Evolutionary conservation across 2,113 vertebrate species (phyloP), one percentile per base, ranked within the genome.

Genomic region (Tapirus terrestris): DNA sequence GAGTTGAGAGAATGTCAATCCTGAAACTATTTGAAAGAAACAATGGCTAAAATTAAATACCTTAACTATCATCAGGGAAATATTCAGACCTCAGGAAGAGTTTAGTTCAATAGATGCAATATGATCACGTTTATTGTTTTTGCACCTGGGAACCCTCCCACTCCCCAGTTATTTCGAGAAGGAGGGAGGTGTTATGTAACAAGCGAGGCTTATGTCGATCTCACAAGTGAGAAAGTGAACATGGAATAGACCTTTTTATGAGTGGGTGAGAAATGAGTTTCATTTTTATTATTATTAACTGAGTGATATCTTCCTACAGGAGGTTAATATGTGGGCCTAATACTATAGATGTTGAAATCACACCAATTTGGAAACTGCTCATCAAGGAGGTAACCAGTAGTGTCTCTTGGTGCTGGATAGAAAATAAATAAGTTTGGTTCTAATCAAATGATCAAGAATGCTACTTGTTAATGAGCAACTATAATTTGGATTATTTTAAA

Each of bases 321-420:
- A 99, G 98, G 96, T 60, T 98, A 91, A 96, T 99, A 93, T 99
- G 98, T 93, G 99, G 99, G 14, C 99, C 98, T 81, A 99, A 99
- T 72, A 92, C 95, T 95, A 99, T 99, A 18, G 98, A 99, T 90
- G 98, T 99, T 96, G 98, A 99, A 94, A 97, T 99, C 89, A 97
- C 97, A 7, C 99, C 99, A 56, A 31, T 99, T 91, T 99, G 99
- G 99, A 99, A 99, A 97, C 98, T 99, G 53, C 99, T 99, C 89
- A 80, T 99, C 97, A 99, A 99, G 95, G 99, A 99, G 99, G 99
- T 99, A 98, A 98, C 36, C 75, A 60, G 21, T 8, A 86, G 92
- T 93, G 98, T 97, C 29, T 97, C 1, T 95, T 96, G 36, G 25
- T 76, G 2, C n/a, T 67, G 11, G 43, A 17, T 45, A 91, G 82